phyloP scores from a whole-genome alignment of 1,140 invertebrate species.

The Theocolax elegans region DNA sequence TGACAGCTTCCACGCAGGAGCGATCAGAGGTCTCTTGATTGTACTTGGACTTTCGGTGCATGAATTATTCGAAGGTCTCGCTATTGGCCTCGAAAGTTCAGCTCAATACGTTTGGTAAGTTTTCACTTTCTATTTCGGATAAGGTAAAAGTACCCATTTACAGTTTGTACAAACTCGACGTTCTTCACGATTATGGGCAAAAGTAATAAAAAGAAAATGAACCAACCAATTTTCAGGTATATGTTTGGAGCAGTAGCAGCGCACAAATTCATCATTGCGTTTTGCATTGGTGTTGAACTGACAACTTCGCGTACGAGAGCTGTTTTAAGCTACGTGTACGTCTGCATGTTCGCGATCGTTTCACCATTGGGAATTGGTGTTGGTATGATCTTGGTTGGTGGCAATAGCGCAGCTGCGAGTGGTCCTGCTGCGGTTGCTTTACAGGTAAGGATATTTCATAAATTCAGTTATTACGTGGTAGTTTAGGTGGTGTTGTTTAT shows the following conservation, averaged over 20 bases:
- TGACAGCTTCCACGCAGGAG: conserved; percentile 74
- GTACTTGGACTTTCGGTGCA: conserved; percentile 90
- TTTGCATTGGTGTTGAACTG: conserved; percentile 85
- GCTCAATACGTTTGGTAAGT: conserved; percentile 76
- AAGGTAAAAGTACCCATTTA: no score
- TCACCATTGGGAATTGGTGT: conserved; percentile 81
- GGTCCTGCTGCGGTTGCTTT: conserved; percentile 70
- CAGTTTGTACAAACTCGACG: no score
- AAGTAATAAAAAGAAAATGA: no score
- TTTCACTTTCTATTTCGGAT: not conserved
- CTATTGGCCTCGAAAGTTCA: conserved; percentile 83
- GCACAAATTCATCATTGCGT: conserved; percentile 91
- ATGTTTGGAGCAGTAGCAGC: conserved; percentile 87
- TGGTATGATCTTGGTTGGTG: conserved; percentile 74
- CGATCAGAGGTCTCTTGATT: conserved; percentile 80
- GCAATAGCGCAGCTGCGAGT: conserved; percentile 69
- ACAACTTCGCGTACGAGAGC: conserved; percentile 75
- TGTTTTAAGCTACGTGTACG: conserved; percentile 74
- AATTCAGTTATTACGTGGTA: no score
- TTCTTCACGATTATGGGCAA: no score
- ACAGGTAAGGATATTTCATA: conserved; percentile 54
- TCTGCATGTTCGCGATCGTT: conserved; percentile 82
- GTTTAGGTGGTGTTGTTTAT: no score
- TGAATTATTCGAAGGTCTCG: conserved; percentile 91
- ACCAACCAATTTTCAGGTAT: conserved; percentile 70